phyloP scores from a whole-genome alignment of 2,113 vertebrate genomes.

The Oreochromis niloticus region DNA sequence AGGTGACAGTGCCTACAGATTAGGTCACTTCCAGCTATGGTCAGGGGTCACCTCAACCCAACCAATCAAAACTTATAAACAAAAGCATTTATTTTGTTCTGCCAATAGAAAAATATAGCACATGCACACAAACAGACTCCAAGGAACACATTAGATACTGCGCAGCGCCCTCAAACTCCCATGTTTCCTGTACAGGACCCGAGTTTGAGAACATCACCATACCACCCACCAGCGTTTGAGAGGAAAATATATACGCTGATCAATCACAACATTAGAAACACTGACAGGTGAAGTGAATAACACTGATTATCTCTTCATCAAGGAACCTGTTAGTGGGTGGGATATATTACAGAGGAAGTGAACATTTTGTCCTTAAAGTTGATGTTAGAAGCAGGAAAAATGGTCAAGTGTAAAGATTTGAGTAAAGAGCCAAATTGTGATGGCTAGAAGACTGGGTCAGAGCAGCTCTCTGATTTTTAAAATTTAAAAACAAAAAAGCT shows the following conservation, averaged over 20 bases:
- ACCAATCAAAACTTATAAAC: background rate
- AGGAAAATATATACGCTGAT: background rate
- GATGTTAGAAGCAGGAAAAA: background rate
- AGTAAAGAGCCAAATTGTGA: background rate
- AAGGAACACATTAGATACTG: accelerated
- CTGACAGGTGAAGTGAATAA: background rate
- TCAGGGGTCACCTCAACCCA: background rate
- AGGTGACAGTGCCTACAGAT: background rate
- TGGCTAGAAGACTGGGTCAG: background rate
- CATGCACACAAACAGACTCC: background rate
- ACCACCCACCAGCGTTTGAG: too few species aligned
- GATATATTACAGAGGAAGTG: background rate
- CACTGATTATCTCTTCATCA: background rate
- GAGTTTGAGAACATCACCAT: background rate
- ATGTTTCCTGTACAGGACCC: background rate
- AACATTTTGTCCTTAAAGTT: background rate
- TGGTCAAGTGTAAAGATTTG: background rate
- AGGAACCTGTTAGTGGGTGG: accelerated
- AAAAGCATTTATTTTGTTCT: background rate
- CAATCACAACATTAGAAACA: background rate
- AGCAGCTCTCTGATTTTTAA: background rate
- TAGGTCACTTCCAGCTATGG: background rate
- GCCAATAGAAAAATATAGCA: accelerated
- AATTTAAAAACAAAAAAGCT: accelerated
- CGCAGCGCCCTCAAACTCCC: background rate